Base-by-base conservation (phyloP, 2,888 invertebrate genomes). In the Helleia helle region DNA sequence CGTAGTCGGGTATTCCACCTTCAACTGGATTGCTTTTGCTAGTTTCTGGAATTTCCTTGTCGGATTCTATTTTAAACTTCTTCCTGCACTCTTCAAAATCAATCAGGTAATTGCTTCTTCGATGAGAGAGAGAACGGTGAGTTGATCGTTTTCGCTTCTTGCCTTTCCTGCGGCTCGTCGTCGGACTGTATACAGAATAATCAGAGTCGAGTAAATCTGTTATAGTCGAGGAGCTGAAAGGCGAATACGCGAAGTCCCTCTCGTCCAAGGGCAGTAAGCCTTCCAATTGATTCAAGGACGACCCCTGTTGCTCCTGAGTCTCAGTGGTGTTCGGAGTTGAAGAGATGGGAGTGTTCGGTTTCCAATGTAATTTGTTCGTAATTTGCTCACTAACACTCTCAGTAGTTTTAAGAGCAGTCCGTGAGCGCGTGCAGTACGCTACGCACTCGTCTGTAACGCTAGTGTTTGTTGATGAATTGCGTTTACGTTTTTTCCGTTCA, bases 51-150 rank as follows among this genome's bases (percentile, higher is more conserved):
- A 74, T 68, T 53, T 66, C 84, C 60, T 62, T 73, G 58, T 69
- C 72, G 56, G 67, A 52, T 66, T 87, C 86, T 80, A 86, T 85
- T 80, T 87, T 88, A 66, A 84, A 77, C 65, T 74, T 81, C 65
- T 85, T 76, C 56, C 72, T 66, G 54, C 65, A 71, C 54, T 73
- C 71, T 43, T 77, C 80, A 48, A 70, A 51, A 52, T 72, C 68
- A 41, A 80, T 56, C 49, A 71, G 56, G 52, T 54, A 69, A 59
- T 63, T 70, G 56, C 68, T 76, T 51, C 75, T 79, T 51, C 71
- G 72, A 49, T 59, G 66, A n/a, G 80, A 74, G 30, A 77, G 51
- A 11, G 83, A 76, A 41, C 73, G 73, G 58, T 80, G 75, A 37
- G 65, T 58, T 11, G 83, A 80, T 38, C 83, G 72, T 56, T 83